Conservation (phyloP, 2,888 invertebrate species). For the Loripinus fragilis region DNA sequence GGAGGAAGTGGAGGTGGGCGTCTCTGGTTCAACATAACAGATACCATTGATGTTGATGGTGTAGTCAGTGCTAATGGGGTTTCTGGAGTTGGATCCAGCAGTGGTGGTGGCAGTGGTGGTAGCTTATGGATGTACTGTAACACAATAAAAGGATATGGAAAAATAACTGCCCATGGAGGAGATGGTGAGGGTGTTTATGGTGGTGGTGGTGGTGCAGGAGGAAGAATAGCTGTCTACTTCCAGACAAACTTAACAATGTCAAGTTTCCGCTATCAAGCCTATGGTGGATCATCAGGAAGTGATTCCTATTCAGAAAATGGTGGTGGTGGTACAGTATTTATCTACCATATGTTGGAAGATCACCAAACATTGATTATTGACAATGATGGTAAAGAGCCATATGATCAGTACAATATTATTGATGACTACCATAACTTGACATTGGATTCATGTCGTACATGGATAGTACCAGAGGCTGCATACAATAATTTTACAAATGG, state of each 20-base stretch:
- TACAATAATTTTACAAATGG: conserved; percentile 59
- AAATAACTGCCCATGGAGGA: conserved; percentile 72
- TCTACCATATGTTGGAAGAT: conserved; percentile 66
- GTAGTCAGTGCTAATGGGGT: conserved; percentile 70
- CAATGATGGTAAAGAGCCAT: conserved; percentile 63
- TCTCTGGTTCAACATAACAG: conserved; percentile 75
- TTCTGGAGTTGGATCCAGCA: conserved; percentile 43
- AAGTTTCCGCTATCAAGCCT: conserved; percentile 66
- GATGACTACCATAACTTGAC: conserved; percentile 62
- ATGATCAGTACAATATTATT: conserved; percentile 62
- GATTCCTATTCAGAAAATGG: conserved; percentile 60
- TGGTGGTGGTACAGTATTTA: conserved; percentile 70
- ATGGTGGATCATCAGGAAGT: conserved; percentile 64
- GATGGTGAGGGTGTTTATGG: conserved; percentile 64
- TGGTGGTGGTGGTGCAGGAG: conserved; percentile 76
- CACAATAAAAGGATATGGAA: conserved; percentile 71
- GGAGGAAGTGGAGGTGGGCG: conserved; percentile 74
- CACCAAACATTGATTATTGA: conserved; percentile 70
- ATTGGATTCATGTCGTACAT: conserved; percentile 67
- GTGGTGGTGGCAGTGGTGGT: conserved; percentile 76
- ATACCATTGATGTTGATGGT: conserved; percentile 72
- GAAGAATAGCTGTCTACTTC: conserved; percentile 73
- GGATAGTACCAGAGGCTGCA: conserved; percentile 69
- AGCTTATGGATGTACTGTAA: conserved; percentile 73
- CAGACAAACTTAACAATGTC: conserved; percentile 71